Percentiles rank a stretch among this genome's conserved stretches.
Evolutionary conservation across 2,888 invertebrate genomes (phyloP).

Genomic region (Drosophila pegasa): DNA sequence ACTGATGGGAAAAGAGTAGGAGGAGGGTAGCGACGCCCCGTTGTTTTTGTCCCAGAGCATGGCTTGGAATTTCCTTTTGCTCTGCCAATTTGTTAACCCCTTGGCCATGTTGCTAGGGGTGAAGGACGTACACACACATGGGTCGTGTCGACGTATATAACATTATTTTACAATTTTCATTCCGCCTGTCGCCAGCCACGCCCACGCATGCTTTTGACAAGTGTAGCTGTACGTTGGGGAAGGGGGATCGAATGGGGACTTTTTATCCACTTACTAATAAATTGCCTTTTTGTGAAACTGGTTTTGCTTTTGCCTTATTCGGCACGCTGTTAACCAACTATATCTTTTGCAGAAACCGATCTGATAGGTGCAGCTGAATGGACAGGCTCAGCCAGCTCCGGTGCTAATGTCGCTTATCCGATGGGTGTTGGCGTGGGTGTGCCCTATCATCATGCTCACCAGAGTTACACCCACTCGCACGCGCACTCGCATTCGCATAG

Average conservation of each 20-base stretch:
- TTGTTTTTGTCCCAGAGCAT: constrained; percentile 20
- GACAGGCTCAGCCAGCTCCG: constrained; percentile 86
- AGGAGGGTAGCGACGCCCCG: constrained; percentile 1
- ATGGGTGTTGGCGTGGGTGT: constrained; percentile 47
- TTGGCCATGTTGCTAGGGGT: constrained; percentile 18
- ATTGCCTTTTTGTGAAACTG: constrained; percentile 22
- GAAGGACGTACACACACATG: constrained; percentile 27
- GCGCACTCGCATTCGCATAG: constrained; percentile 37
- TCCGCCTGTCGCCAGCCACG: constrained; percentile 43
- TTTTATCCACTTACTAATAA: background rate
- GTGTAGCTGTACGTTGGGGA: constrained; percentile 20
- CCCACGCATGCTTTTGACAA: constrained; percentile 63
- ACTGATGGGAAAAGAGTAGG: constrained; percentile 8
- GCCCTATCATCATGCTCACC: constrained; percentile 62
- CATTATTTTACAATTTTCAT: constrained; percentile 81
- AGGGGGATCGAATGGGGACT: background rate
- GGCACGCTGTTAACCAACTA: constrained; percentile 9
- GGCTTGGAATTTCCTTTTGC: constrained; percentile 51
- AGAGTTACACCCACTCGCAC: constrained; percentile 56
- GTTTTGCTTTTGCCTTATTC: background rate
- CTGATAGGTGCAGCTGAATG: constrained; percentile 88
- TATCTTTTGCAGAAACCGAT: constrained; percentile 86
- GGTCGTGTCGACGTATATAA: constrained; percentile 51
- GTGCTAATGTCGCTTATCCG: constrained; percentile 43
- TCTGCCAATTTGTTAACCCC: constrained; percentile 46